phyloP scores from a whole-genome alignment of 2,113 vertebrate species.

The Centropus unirufus region DNA sequence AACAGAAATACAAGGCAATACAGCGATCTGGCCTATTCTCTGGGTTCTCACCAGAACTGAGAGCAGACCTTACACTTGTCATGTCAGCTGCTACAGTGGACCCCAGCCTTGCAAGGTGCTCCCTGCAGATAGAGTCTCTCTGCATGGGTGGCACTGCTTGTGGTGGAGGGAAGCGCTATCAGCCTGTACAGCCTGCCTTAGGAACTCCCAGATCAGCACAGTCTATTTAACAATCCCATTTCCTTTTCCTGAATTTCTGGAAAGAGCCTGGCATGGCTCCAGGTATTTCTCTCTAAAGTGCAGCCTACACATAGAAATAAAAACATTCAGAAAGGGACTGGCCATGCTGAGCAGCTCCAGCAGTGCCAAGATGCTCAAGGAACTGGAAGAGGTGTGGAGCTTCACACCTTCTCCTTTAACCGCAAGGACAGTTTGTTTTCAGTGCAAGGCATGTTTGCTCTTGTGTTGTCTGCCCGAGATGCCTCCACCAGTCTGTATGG shows the following conservation, averaged over 20 bases:
- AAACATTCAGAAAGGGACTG: neutral
- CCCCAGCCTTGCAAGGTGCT: neutral
- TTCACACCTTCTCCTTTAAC: neutral
- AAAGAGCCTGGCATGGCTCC: neutral
- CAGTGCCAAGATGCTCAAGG: neutral
- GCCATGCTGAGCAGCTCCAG: neutral
- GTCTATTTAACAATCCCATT: slow-evolving; percentile 42
- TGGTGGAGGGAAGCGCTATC: accelerated
- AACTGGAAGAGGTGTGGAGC: neutral
- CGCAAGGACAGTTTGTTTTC: neutral
- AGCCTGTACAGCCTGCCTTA: neutral
- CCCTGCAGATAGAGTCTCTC: neutral
- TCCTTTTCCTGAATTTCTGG: slow-evolving; percentile 59
- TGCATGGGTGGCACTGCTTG: accelerated
- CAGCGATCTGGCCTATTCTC: accelerated
- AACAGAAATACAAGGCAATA: neutral
- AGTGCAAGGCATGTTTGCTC: neutral
- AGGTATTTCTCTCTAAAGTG: neutral
- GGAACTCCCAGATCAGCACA: neutral
- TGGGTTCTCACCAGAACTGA: neutral
- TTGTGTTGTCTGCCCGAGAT: neutral
- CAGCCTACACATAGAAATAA: slow-evolving; percentile 1
- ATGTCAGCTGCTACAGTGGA: neutral
- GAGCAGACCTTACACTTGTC: neutral
- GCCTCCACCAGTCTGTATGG: accelerated